A percentile compares a stretch with the other conserved stretches of the same genome.
phyloP scores from a whole-genome alignment of 1,140 invertebrate species.

The Trichomalopsis sarcophagae region DNA sequence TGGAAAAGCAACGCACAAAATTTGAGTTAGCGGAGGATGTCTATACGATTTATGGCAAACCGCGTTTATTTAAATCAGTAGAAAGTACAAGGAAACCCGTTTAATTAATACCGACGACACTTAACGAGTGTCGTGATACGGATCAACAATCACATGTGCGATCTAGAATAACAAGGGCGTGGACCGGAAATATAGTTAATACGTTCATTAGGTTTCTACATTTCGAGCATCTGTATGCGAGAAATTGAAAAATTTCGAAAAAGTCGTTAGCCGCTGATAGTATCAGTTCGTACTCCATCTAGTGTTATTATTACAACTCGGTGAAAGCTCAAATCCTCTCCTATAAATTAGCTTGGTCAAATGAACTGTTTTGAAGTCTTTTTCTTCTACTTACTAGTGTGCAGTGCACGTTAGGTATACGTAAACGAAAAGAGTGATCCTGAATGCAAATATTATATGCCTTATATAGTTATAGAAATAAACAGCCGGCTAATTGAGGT shows the following conservation, averaged over 20 bases:
- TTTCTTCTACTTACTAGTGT: neutral
- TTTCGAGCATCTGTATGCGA: neutral
- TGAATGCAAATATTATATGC: too few species aligned
- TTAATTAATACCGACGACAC: conserved; percentile 11
- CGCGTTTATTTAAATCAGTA: conserved; percentile 20
- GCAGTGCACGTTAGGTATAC: too few species aligned
- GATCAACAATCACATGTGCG: neutral
- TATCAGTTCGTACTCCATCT: neutral
- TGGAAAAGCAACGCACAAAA: neutral
- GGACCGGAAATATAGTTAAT: too few species aligned
- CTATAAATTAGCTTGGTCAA: neutral
- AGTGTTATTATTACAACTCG: neutral
- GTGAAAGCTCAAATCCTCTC: conserved; percentile 8
- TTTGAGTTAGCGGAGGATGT: neutral
- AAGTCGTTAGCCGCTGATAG: neutral
- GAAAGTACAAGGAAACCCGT: conserved; percentile 20
- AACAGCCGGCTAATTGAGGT: neutral
- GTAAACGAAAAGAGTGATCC: too few species aligned
- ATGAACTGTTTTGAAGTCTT: neutral
- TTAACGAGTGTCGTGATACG: neutral
- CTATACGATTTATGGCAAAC: neutral
- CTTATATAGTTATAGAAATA: neutral
- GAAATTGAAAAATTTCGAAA: neutral
- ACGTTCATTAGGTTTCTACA: too few species aligned
- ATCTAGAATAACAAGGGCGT: neutral